These are phyloP conservation scores for Unio pictorum DNA, from an alignment of 2,888 invertebrate species.

Conservation along the genomic window DNA sequence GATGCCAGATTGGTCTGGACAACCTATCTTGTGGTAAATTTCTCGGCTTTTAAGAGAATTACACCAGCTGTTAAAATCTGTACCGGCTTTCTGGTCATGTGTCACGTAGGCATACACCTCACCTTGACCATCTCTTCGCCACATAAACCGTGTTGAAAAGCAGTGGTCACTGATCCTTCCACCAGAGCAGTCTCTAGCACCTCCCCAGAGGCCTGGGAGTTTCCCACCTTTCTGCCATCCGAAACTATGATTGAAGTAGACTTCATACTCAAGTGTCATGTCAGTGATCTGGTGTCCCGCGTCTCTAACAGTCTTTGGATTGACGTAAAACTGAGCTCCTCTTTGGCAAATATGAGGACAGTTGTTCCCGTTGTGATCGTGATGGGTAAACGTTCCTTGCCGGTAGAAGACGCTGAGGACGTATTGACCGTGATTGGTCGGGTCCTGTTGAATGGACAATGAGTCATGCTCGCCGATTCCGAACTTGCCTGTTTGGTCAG, in stretches of 20 bases:
- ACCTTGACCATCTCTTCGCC: constrained; percentile 49
- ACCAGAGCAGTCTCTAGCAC: constrained; percentile 43
- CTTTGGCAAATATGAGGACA: constrained; percentile 13
- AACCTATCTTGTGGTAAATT: constrained; percentile 8
- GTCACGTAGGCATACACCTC: constrained; percentile 59
- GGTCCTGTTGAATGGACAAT: constrained; percentile 31
- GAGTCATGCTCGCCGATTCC: constrained; percentile 29
- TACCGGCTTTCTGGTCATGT: constrained; percentile 16
- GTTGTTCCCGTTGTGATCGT: too few species aligned
- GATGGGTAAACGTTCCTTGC: constrained; percentile 8
- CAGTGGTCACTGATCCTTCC: constrained; percentile 43
- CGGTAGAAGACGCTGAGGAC: constrained; percentile 43
- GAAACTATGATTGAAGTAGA: constrained; percentile 28
- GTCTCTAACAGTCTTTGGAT: constrained; percentile 18
- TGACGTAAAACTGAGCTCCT: constrained; percentile 43
- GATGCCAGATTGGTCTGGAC: constrained; percentile 11
- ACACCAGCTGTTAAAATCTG: constrained; percentile 17
- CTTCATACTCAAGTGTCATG: constrained; percentile 33
- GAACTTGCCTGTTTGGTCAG: constrained; percentile 12
- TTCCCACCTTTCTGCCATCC: constrained; percentile 44
- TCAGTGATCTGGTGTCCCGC: constrained; percentile 6
- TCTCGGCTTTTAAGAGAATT: neutral
- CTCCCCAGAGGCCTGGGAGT: constrained; percentile 52
- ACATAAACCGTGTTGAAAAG: constrained; percentile 57
- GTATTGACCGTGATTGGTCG: constrained; percentile 25